A percentile compares a stretch with the other conserved stretches of the same genome.
Evolutionary conservation across 2,888 invertebrate species (phyloP).

Genomic region (Macaria notata): DNA sequence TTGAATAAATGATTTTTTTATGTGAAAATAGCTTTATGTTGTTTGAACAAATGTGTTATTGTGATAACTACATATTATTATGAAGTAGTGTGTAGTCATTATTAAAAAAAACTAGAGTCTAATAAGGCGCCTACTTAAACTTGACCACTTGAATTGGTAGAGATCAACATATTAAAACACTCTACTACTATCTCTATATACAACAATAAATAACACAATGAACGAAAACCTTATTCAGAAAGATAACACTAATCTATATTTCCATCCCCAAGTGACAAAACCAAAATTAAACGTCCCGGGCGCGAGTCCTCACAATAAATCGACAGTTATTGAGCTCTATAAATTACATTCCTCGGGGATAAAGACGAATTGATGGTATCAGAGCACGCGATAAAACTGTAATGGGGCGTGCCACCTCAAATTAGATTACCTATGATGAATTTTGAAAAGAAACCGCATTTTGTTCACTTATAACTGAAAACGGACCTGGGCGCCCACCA

Average conservation of each 20-base stretch:
- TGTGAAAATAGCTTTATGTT: too few species aligned
- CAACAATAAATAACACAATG: too few species aligned
- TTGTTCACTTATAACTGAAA: not conserved
- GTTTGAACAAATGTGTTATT: too few species aligned
- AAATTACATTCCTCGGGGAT: constrained; percentile 35
- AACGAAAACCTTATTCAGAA: too few species aligned
- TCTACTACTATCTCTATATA: too few species aligned
- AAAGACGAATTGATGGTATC: constrained; percentile 38
- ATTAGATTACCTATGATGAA: constrained; percentile 36
- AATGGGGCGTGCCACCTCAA: constrained; percentile 28
- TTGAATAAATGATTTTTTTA: too few species aligned
- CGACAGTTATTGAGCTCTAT: constrained; percentile 35
- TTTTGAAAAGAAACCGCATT: constrained; percentile 21
- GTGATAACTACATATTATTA: too few species aligned
- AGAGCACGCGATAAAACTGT: constrained; percentile 38
- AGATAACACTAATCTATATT: not conserved
- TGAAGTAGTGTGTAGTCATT: too few species aligned
- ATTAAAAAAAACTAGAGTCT: too few species aligned
- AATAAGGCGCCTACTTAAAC: too few species aligned
- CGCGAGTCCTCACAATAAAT: constrained; percentile 25
- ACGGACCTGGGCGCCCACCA: not conserved
- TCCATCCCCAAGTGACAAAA: constrained; percentile 6
- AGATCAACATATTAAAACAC: too few species aligned
- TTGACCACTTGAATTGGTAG: too few species aligned
- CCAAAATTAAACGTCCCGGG: constrained; percentile 13